Evolutionary conservation across 2,888 invertebrate genomes (phyloP), one percentile per base, ranked within the genome.

Genomic region (Allygus modestus): DNA sequence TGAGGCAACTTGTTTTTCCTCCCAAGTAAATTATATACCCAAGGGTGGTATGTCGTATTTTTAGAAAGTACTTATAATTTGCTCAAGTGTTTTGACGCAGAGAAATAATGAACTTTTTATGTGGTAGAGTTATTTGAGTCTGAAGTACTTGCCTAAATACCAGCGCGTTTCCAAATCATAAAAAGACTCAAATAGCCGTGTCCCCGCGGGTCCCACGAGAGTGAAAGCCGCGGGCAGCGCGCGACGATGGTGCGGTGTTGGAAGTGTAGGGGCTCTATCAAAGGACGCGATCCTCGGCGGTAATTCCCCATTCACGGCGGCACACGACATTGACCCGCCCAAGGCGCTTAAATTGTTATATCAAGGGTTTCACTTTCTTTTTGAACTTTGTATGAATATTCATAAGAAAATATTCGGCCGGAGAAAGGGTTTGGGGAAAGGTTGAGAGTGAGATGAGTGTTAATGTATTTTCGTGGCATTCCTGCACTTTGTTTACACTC

Each of bases 291-390:
- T 20, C 26, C 58, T 58, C 26, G 58, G 23, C 9, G 65, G n/a
- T 65, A 65, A 65, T 65, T 65, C 31, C 65, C 17, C 65, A 65
- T 58, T 58, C n/a, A n/a, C n/a, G n/a, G n/a, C n/a, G n/a, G n/a
- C n/a, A 37, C 65, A 65, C 31, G 65, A 31, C 65, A 65, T 65
- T 65, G 65, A 12, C 65, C 28, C 65, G 26, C 65, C 65, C 28
- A 0, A n/a, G 65, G 65, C 65, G 65, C 28, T 28, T 2, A 9
- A 65, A 65, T 65, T 65, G 65, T 65, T 65, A 31, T 28, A 17
- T 65, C 65, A 5, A 65, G 15, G 26, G 65, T 65, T 28, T 28
- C 17, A 26, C 28, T 65, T 65, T 28, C 28, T 65, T 65, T n/a
- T 65, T 65, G 65, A 65, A 26, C 31, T 20, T 15, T 17, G 9